phyloP scores from a whole-genome alignment of 1,140 invertebrate species.

The Drosophila nigromelanica region DNA sequence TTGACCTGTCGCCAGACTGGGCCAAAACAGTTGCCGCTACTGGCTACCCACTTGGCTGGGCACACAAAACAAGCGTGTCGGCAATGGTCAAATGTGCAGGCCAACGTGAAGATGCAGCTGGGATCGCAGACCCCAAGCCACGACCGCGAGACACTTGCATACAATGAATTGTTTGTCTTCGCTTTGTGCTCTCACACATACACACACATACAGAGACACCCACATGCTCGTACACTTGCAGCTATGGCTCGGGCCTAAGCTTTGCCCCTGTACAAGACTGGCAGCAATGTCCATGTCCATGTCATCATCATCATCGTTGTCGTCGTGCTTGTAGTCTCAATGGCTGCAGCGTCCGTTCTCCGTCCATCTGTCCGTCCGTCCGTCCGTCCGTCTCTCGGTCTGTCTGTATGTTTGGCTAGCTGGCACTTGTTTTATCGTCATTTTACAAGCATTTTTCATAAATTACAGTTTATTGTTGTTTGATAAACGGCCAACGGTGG shows the following conservation, averaged over 20 bases:
- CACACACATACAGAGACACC: constrained; percentile 44
- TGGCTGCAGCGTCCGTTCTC: constrained; percentile 14
- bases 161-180: constrained; percentile 68
- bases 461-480: constrained; percentile 82
- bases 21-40: constrained; percentile 41
- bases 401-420: constrained; percentile 22
- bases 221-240: constrained; percentile 38
- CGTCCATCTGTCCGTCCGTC: constrained; percentile 11
- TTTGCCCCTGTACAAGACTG: constrained; percentile 56
- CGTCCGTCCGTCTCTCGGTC: constrained; percentile 3
- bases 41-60: constrained; percentile 36
- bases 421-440: constrained; percentile 81
- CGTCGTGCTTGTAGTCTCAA: constrained; percentile 46
- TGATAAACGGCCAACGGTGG: constrained; percentile 78
- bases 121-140: constrained; percentile 45
- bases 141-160: constrained; percentile 55
- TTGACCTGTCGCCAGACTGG: constrained; percentile 66
- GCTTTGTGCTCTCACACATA: constrained; percentile 30
- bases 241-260: constrained; percentile 29
- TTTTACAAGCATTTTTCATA: constrained; percentile 82
- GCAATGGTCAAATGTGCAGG: constrained; percentile 76
- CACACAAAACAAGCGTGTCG: constrained; percentile 66
- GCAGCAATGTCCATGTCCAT: constrained; percentile 70
- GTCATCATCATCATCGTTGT: constrained; percentile 58
- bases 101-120: constrained; percentile 77